Percentiles rank a stretch among this genome's conserved stretches.
These are phyloP conservation scores for Diadumene lineata DNA, from an alignment of 92 coral and sea anemone genomes.

Conservation along the genomic window DNA sequence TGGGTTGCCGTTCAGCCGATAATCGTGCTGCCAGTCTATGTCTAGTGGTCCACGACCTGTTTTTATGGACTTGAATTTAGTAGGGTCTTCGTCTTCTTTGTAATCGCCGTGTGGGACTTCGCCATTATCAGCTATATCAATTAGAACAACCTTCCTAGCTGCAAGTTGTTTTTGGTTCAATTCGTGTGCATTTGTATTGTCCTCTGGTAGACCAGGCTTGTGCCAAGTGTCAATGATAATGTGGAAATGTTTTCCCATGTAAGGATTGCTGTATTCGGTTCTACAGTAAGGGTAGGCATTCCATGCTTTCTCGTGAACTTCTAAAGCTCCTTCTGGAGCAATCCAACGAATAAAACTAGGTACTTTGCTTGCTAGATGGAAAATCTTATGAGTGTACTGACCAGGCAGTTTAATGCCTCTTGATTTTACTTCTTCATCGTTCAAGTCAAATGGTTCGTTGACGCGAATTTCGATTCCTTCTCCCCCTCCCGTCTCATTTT, in stretches of 20 bases:
- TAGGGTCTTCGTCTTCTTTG: constrained; percentile 90
- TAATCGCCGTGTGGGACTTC: constrained; percentile 52
- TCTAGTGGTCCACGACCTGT: constrained; percentile 90
- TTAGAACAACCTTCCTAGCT: constrained; percentile 57
- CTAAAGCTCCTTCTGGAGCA: constrained; percentile 80
- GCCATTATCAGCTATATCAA: constrained; percentile 59
- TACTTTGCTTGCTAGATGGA: constrained; percentile 71
- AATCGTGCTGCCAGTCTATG: constrained; percentile 42
- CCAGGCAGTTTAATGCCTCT: constrained; percentile 23
- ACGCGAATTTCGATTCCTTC: constrained; percentile 83
- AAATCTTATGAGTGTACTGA: constrained; percentile 84
- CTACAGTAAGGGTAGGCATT: constrained; percentile 94
- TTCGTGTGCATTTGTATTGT: constrained; percentile 69
- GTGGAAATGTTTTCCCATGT: constrained; percentile 68
- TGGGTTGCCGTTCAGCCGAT: constrained; percentile 27
- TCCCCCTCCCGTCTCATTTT: constrained; percentile 95
- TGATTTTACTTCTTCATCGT: constrained; percentile 12
- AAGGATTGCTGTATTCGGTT: constrained; percentile 78
- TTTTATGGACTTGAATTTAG: constrained; percentile 67
- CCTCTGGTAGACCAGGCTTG: constrained; percentile 47
- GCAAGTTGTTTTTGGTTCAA: constrained; percentile 28
- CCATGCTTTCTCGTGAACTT: constrained; percentile 91
- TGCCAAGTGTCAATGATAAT: constrained; percentile 82
- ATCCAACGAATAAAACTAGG: constrained; percentile 63
- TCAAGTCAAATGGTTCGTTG: constrained; percentile 51